Conservation (phyloP, 2,888 invertebrate genomes). For the Ophraella communa region DNA sequence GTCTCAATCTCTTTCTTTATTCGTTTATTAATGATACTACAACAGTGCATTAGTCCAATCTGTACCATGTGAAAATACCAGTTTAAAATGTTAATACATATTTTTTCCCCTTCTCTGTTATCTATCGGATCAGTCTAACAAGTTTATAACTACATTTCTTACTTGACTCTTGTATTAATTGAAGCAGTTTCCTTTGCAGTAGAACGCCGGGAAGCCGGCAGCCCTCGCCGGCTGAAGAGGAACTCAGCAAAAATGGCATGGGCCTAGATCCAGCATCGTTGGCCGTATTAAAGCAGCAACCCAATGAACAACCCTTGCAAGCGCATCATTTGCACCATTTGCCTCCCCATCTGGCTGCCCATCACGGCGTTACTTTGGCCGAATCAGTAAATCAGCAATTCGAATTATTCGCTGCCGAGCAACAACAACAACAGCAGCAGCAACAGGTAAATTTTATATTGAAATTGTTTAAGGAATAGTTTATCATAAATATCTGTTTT, state of each 20-base stretch:
- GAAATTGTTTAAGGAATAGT: slow-evolving; percentile 29
- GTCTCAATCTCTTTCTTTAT: too few species aligned
- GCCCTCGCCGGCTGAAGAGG: slow-evolving; percentile 90
- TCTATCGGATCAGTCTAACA: too few species aligned
- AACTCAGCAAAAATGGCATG: slow-evolving; percentile 66
- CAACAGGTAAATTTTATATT: slow-evolving; percentile 1
- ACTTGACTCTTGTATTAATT: background rate
- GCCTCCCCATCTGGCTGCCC: slow-evolving; percentile 63
- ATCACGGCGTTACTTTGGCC: slow-evolving; percentile 58
- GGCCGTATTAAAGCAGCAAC: slow-evolving; percentile 62
- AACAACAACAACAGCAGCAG: slow-evolving; percentile 47
- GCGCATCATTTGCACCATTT: slow-evolving; percentile 45
- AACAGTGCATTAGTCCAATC: too few species aligned
- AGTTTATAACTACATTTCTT: background rate
- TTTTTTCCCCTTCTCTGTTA: too few species aligned
- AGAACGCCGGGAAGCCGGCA: slow-evolving; percentile 91
- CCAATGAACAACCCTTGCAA: slow-evolving; percentile 58
- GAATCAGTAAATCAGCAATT: slow-evolving; percentile 61
- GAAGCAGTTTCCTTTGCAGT: slow-evolving; percentile 62
- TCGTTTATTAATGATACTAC: too few species aligned
- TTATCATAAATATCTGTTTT: too few species aligned
- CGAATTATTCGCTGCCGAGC: slow-evolving; percentile 57
- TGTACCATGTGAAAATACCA: too few species aligned
- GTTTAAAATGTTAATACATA: too few species aligned
- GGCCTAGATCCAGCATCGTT: slow-evolving; percentile 60